These are phyloP conservation scores for Ypsolopha sequella DNA, from an alignment of 2,888 invertebrate genomes.

Conservation along the genomic window DNA sequence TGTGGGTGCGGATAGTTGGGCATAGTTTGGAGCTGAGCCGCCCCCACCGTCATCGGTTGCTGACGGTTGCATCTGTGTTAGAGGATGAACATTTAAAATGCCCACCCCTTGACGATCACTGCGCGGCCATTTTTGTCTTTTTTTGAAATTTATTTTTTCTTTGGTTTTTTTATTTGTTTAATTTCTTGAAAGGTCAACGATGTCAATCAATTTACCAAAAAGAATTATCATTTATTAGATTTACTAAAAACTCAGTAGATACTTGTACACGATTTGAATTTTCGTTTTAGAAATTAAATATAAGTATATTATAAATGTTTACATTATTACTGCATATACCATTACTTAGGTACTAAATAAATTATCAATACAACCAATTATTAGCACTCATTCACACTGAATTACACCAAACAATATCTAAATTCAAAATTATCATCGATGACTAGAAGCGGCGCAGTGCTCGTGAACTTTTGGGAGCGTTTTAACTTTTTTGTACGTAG, in stretches of 20 bases:
- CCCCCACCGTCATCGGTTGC: conserved; percentile 54
- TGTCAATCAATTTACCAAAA: no score
- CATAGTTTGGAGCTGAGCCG: conserved; percentile 47
- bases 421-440: background rate
- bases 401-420: background rate
- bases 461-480: conserved; percentile 9
- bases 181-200: background rate
- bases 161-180: conserved; percentile 7
- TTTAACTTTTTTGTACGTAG: conserved; percentile 9
- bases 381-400: background rate
- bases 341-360: no score
- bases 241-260: no score
- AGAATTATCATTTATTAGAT: no score
- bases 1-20: conserved; percentile 48
- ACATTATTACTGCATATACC: no score
- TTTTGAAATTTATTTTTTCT: conserved; percentile 28
- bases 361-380: background rate
- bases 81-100: conserved; percentile 65
- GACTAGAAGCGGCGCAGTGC: conserved; percentile 6
- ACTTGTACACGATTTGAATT: no score
- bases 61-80: conserved; percentile 65
- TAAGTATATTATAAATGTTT: no score
- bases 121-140: conserved; percentile 44
- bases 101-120: conserved; percentile 61
- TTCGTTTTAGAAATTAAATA: no score